Evolutionary conservation across 2,797 vertebrate species (phyloP), one percentile per base, ranked within the genome.

Genomic region (Babyrousa celebensis): DNA sequence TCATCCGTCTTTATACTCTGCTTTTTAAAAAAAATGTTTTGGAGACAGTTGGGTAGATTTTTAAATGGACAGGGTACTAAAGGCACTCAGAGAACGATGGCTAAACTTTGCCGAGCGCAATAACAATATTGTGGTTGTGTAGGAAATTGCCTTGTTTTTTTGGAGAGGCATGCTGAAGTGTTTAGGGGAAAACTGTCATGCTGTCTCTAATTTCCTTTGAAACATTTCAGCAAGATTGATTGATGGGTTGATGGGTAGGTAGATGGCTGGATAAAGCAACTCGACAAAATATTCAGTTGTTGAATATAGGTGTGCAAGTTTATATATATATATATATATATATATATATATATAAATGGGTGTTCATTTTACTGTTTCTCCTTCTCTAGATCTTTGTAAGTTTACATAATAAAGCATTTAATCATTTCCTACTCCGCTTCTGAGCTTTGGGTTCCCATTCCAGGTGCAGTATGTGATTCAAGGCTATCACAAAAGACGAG

Each of bases 381-480:
- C 63, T 43, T 93, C 72, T 95, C 29, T 23, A 29, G 89, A 74
- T 86, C 82, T 91, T 74, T 36, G 58, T 56, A 75, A 16, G 36
- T 91, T 80, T 92, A 85, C 29, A 25, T 78, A 60, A 68, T 58
- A 56, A 84, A 91, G 16, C 29, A 48, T 54, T 86, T 36, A 60
- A 67, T n/a, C 20, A 23, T 67, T 32, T 58, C 43, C 74, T 62
- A 21, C 23, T 48, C 65, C 23, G 62, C 63, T 56, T 96, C 84
- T 97, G 78, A 27, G 88, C 85, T 85, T 93, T 92, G 97, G 94
- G 82, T 96, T 96, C 63, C 58, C 89, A 2, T 98, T 98, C 36
- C 96, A 99, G 99, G 99, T 99, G 97, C 99, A 99, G 94, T 99
- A 99, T 97, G 99, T 99, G 95, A 99, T 99, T 98, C 99, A 99